Evolutionary conservation across 2,888 invertebrate genomes (phyloP), one percentile per base, ranked within the genome.

Genomic region (Cantharis rustica): DNA sequence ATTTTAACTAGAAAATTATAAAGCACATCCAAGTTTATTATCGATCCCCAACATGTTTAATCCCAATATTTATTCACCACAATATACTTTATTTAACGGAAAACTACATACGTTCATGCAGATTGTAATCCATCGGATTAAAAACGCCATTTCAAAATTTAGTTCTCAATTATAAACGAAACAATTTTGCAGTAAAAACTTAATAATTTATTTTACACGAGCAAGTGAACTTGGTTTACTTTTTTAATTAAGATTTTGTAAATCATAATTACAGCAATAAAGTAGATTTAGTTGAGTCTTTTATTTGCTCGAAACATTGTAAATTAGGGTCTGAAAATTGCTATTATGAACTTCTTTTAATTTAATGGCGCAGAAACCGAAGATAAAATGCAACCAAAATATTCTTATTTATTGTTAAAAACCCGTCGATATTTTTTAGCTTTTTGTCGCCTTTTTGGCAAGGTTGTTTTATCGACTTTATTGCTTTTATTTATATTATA

Each of bases 211-310:
- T 47, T 47, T 47, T 47, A 7, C 23, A 66, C 64, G 64, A 20
- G 20, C n/a, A 66, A 66, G 17, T 20, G 64, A 66, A 66, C 17
- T 66, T 66, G n/a, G 64, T 66, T 17, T 66, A 23, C 16, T 63
- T 66, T 66, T 66, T 66, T 66, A 66, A 66, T 66, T 66, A 66
- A 66, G 64, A 66, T 66, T 66, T 66, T 66, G 17, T 66, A 20
- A 20, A 66, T 20, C 64, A 66, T 23, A 66, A 66, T 20, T 17
- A 20, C 20, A 20, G 64, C 23, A 20, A 66, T 66, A 66, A 66
- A 16, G 64, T 20, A 17, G 20, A 66, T 66, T 23, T 66, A 20
- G 16, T 66, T 9, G 23, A 66, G 64, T 15, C 64, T 66, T 64
- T 66, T 20, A 66, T 66, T 66, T 66, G 16, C 64, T 66, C 16